Evolutionary conservation across 2,113 vertebrate species (phyloP).

Genomic region (Onychostoma macrolepis): DNA sequence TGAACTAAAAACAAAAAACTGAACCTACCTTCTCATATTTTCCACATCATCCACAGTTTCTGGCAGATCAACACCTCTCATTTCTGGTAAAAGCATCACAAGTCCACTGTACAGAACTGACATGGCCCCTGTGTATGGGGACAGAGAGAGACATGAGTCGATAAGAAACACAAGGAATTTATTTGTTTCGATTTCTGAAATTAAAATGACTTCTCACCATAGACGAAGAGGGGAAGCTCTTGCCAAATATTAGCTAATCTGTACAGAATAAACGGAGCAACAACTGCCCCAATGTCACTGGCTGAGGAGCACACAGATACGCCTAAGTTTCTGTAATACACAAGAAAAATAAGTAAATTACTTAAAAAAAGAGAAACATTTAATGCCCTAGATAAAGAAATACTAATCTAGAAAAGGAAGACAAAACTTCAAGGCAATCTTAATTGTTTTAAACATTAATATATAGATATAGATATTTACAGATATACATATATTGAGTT

Average conservation of each 20-base stretch:
- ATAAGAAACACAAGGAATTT: neutral
- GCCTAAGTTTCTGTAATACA: conserved; percentile 75
- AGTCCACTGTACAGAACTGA: conserved; percentile 76
- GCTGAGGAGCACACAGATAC: conserved; percentile 82
- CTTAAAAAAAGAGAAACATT: neutral
- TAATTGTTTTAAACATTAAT: neutral
- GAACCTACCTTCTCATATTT: neutral
- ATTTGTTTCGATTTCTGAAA: neutral
- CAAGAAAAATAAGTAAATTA: neutral
- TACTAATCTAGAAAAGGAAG: neutral
- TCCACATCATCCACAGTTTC: conserved; percentile 9
- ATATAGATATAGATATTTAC: too few relatives aligned
- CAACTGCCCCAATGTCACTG: conserved; percentile 82
- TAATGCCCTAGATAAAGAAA: neutral
- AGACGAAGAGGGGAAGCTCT: conserved; percentile 79
- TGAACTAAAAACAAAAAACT: neutral
- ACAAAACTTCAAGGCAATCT: neutral
- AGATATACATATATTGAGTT: neutral
- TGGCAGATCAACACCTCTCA: conserved; percentile 77
- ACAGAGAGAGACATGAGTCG: neutral
- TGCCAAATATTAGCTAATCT: conserved; percentile 80
- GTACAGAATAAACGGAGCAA: conserved; percentile 82
- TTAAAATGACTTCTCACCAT: conserved; percentile 46
- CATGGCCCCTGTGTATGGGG: conserved; percentile 70
- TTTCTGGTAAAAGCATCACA: conserved; percentile 82